Conservation (phyloP, 2,797 vertebrate species). For the Nannoperca obscura region DNA sequence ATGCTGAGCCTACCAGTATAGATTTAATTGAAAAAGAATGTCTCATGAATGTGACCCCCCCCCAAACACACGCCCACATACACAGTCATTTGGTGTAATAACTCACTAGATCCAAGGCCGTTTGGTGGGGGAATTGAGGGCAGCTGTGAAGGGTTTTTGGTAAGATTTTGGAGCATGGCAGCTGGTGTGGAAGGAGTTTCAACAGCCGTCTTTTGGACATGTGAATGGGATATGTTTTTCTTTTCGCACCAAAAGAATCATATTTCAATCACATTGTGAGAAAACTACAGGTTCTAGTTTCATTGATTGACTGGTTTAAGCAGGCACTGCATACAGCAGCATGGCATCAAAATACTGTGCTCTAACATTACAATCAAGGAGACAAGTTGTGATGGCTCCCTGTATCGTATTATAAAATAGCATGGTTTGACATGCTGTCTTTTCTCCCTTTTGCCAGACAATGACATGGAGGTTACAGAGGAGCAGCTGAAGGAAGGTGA, state of each 20-base stretch:
- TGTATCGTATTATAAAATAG: constrained; percentile 53
- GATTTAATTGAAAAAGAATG: constrained; percentile 79
- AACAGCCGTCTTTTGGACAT: constrained; percentile 17
- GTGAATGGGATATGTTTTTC: constrained; percentile 6
- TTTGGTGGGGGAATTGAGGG: constrained; percentile 57
- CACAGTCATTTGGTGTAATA: constrained; percentile 72
- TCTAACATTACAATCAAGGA: constrained; percentile 48
- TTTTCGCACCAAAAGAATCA: constrained; percentile 4
- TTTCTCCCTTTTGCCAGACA: constrained; percentile 72
- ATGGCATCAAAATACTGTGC: constrained; percentile 25
- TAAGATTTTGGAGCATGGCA: constrained; percentile 39
- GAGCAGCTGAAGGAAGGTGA: constrained; percentile 83
- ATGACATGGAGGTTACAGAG: constrained; percentile 80
- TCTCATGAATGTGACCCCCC: constrained; percentile 53
- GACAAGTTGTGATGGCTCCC: constrained; percentile 36
- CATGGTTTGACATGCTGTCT: constrained; percentile 63
- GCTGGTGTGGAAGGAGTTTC: constrained; percentile 39
- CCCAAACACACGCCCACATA: constrained; percentile 44
- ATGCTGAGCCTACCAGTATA: constrained; percentile 62
- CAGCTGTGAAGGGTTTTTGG: constrained; percentile 47
- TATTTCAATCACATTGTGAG: constrained; percentile 20
- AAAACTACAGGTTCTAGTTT: constrained; percentile 12
- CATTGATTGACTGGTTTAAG: constrained; percentile 19
- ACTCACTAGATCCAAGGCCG: constrained; percentile 65
- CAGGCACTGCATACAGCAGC: background rate